Evolutionary conservation across 2,888 invertebrate species (phyloP).

Genomic region (Lathronympha strigana): DNA sequence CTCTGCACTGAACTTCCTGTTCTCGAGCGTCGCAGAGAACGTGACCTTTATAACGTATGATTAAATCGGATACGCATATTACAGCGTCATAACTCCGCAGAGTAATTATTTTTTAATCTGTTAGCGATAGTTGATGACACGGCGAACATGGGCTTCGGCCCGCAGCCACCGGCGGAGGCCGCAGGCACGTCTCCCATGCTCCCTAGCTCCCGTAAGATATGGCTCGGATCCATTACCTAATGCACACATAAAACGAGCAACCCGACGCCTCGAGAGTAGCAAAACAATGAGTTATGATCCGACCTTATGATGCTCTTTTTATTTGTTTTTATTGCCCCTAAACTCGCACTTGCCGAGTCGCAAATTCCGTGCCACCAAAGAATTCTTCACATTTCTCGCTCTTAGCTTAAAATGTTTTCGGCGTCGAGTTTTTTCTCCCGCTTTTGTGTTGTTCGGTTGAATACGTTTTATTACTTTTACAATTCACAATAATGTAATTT

Average conservation of each 20-base stretch:
- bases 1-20: slow-evolving; percentile 15
- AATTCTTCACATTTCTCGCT: slow-evolving; percentile 54
- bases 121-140: slow-evolving; percentile 31
- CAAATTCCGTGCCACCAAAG: slow-evolving; percentile 59
- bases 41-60: slow-evolving; percentile 38
- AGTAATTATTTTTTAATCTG: slow-evolving; percentile 40
- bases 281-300: slow-evolving; percentile 79
- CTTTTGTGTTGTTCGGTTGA: slow-evolving; percentile 46
- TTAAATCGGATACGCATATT: slow-evolving; percentile 19
- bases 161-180: slow-evolving; percentile 34
- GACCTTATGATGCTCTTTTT: slow-evolving; percentile 69
- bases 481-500: slow-evolving; percentile 46
- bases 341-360: slow-evolving; percentile 63
- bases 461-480: slow-evolving; percentile 53
- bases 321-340: slow-evolving; percentile 74
- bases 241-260: slow-evolving; percentile 68
- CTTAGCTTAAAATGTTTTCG: slow-evolving; percentile 58
- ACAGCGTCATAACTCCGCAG: slow-evolving; percentile 28
- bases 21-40: slow-evolving; percentile 18
- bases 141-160: slow-evolving; percentile 16
- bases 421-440: slow-evolving; percentile 46
- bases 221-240: slow-evolving; percentile 76
- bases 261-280: slow-evolving; percentile 57
- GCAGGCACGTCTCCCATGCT: slow-evolving; percentile 54
- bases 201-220: slow-evolving; percentile 62